Conservation (phyloP, 2,113 vertebrate species). For the Ammospiza caudacuta region DNA sequence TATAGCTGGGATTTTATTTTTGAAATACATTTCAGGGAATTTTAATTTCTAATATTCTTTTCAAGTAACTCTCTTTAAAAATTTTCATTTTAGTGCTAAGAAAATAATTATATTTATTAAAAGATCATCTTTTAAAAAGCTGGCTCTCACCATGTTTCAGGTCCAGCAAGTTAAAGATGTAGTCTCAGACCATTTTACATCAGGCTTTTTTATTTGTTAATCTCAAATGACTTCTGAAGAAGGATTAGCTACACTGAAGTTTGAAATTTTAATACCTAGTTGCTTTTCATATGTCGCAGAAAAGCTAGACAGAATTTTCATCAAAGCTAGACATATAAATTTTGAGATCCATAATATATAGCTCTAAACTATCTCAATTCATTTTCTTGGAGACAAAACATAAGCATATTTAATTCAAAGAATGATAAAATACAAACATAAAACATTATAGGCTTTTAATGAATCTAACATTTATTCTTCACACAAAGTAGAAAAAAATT, state of each 20-base stretch:
- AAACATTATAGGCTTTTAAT: not conserved
- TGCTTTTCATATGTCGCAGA: not conserved
- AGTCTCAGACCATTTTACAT: conserved; percentile 21
- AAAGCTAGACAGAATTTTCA: conserved; percentile 31
- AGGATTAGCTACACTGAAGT: conserved; percentile 13
- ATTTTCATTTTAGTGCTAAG: not conserved
- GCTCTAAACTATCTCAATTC: not conserved
- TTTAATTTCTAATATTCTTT: not conserved
- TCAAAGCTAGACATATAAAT: not conserved
- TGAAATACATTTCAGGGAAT: not conserved
- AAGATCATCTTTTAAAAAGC: not conserved
- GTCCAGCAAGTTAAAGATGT: not conserved
- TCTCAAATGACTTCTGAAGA: not conserved
- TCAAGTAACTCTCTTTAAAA: not conserved
- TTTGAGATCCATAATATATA: not conserved
- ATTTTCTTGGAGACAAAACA: not conserved
- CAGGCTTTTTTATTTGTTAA: conserved; percentile 7
- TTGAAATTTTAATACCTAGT: conserved; percentile 26
- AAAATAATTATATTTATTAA: not conserved
- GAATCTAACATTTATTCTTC: not conserved
- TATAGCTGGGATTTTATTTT: not conserved
- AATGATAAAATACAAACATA: not conserved
- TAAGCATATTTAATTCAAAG: not conserved
- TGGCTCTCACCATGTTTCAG: not conserved
- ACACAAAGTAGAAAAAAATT: not conserved